Percentiles rank a stretch among this genome's conserved stretches.
phyloP scores from a whole-genome alignment of 2,888 invertebrate genomes.

The Oscheius onirici region DNA sequence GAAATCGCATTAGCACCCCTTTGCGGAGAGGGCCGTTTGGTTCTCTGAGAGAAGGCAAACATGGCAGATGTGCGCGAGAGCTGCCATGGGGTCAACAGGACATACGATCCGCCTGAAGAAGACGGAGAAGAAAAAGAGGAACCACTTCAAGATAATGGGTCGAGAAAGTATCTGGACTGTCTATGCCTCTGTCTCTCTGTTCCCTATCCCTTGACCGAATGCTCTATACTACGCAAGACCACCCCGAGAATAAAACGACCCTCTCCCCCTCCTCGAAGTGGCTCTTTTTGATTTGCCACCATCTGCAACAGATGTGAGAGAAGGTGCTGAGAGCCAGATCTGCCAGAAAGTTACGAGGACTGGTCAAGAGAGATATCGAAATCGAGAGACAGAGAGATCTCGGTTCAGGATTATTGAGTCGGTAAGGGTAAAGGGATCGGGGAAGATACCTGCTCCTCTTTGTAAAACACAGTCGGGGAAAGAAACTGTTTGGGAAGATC shows the following conservation, averaged over 20 bases:
- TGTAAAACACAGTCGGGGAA: too few species aligned
- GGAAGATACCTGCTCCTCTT: too few species aligned
- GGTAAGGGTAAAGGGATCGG: too few species aligned
- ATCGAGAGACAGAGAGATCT: too few species aligned
- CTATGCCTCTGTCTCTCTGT: background rate
- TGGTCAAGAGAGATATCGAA: too few species aligned
- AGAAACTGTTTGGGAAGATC: too few species aligned
- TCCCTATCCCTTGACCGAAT: background rate
- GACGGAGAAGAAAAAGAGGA: background rate
- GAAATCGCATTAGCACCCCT: conserved; percentile 21
- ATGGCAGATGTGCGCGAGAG: conserved; percentile 13
- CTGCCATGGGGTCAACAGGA: conserved; percentile 5
- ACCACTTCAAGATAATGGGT: background rate
- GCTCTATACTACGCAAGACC: background rate
- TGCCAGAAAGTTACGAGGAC: too few species aligned
- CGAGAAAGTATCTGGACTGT: background rate
- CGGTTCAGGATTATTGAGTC: too few species aligned
- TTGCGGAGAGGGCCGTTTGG: background rate
- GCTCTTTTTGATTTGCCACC: conserved; percentile 18
- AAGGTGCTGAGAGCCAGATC: background rate
- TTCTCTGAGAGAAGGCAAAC: background rate
- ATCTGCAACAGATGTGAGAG: conserved; percentile 26
- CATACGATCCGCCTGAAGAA: background rate
- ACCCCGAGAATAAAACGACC: conserved; percentile 25
- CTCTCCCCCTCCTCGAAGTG: conserved; percentile 12